These are phyloP conservation scores for Himalopsyche tibetana DNA, from an alignment of 2,888 invertebrate species.

Conservation along the genomic window DNA sequence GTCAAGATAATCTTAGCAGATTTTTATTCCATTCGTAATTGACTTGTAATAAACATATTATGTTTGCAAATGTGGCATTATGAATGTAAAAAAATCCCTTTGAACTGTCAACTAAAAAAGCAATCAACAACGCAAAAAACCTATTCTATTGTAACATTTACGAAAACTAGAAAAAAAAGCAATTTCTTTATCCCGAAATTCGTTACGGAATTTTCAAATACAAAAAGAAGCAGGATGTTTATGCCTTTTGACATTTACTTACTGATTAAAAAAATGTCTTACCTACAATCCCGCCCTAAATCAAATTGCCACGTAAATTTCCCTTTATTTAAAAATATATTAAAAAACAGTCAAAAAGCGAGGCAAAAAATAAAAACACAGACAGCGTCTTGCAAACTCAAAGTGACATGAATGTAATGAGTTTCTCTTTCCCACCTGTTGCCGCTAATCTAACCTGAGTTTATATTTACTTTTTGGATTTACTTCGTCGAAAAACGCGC, in stretches of 20 bases:
- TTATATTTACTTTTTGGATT: constrained; percentile 43
- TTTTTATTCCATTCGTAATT: too few species aligned
- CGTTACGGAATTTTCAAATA: too few species aligned
- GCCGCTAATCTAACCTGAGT: constrained; percentile 51
- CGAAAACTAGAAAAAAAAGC: too few species aligned
- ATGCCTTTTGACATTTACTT: constrained; percentile 14
- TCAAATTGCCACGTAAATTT: constrained; percentile 25
- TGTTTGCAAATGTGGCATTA: too few species aligned
- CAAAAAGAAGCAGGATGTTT: too few species aligned
- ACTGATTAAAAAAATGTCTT: constrained; percentile 24
- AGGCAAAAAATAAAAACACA: not conserved
- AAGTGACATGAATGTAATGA: constrained; percentile 55
- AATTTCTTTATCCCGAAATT: too few species aligned
- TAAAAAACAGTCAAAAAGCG: constrained; percentile 18
- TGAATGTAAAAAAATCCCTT: too few species aligned
- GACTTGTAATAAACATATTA: too few species aligned
- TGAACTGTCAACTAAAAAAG: too few species aligned
- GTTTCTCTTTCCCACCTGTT: constrained; percentile 58
- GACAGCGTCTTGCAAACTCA: constrained; percentile 2
- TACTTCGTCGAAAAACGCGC: constrained; percentile 45
- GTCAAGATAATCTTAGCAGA: too few species aligned
- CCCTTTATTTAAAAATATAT: constrained; percentile 26
- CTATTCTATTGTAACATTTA: too few species aligned
- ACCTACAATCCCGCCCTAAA: constrained; percentile 1
- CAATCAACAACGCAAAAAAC: too few species aligned